phyloP scores from a whole-genome alignment of 2,113 vertebrate genomes.

The Malurus elegans region DNA sequence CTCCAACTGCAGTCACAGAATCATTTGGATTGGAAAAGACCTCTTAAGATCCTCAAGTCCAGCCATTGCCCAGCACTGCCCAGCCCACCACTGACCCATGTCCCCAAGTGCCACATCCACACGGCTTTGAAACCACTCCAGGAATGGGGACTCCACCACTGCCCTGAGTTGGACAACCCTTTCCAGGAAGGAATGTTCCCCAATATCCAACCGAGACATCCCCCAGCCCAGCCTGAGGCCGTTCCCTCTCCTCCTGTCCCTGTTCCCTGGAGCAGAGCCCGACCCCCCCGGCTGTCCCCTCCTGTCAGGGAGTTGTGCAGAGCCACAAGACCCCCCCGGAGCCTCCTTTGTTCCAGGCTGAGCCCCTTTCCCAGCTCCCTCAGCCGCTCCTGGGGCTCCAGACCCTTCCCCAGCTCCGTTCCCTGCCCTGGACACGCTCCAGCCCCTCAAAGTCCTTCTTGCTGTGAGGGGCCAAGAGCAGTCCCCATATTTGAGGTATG shows the following conservation, averaged over 20 bases:
- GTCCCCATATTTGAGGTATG: fast-evolving
- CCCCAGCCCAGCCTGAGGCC: fast-evolving
- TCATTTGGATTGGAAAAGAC: not conserved
- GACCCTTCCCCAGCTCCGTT: not conserved
- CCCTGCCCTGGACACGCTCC: not conserved
- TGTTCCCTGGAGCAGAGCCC: not conserved
- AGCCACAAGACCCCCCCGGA: not conserved
- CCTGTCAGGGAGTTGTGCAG: not conserved
- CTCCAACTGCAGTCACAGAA: not conserved
- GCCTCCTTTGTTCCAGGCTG: not conserved
- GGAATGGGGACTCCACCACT: fast-evolving
- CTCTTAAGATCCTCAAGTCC: not conserved
- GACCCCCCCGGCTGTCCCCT: fast-evolving
- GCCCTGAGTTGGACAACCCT: not conserved
- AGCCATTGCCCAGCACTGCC: not conserved
- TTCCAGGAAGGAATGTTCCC: not conserved
- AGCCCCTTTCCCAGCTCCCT: not conserved
- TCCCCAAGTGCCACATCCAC: not conserved
- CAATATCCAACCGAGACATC: not conserved
- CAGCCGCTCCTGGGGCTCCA: not conserved
- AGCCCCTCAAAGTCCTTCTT: fast-evolving
- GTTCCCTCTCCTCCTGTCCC: not conserved
- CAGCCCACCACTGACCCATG: fast-evolving
- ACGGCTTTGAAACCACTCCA: fast-evolving
- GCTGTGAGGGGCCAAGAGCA: not conserved